These are phyloP conservation scores for Agelaius phoeniceus DNA, from an alignment of 2,113 vertebrate species.

Conservation along the genomic window DNA sequence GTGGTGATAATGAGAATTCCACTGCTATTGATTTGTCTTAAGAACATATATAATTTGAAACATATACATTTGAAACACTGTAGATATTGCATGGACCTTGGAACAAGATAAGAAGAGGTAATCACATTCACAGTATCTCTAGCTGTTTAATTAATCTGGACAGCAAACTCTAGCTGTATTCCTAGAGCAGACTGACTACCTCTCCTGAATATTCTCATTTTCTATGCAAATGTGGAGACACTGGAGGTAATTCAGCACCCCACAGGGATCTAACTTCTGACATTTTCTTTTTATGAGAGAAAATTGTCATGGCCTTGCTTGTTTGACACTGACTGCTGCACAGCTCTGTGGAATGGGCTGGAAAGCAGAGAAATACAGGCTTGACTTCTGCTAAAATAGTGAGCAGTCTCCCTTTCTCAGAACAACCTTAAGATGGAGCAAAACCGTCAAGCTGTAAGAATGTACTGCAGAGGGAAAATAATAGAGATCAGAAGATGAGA, in stretches of 20 bases:
- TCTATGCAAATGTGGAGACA: background rate
- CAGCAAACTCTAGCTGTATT: background rate
- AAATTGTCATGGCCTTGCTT: background rate
- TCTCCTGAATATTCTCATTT: background rate
- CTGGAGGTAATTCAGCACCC: background rate
- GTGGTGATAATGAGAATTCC: constrained; percentile 26
- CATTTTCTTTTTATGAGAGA: background rate
- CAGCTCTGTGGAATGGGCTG: background rate
- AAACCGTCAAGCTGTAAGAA: background rate
- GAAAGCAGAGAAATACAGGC: background rate
- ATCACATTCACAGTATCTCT: background rate
- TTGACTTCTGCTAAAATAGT: background rate
- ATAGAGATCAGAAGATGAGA: background rate
- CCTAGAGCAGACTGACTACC: background rate
- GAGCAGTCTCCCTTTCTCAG: background rate
- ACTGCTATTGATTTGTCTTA: constrained; percentile 7
- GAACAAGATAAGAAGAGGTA: constrained; percentile 37
- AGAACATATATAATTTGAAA: background rate
- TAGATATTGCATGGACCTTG: constrained; percentile 31
- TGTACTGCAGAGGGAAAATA: background rate
- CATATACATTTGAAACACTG: background rate
- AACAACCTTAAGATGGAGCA: constrained; percentile 9
- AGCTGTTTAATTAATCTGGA: constrained; percentile 17
- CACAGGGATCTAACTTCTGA: background rate
- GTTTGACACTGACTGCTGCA: background rate